Base-by-base conservation (phyloP, 2,113 vertebrate genomes). In the Regulus satrapa region DNA sequence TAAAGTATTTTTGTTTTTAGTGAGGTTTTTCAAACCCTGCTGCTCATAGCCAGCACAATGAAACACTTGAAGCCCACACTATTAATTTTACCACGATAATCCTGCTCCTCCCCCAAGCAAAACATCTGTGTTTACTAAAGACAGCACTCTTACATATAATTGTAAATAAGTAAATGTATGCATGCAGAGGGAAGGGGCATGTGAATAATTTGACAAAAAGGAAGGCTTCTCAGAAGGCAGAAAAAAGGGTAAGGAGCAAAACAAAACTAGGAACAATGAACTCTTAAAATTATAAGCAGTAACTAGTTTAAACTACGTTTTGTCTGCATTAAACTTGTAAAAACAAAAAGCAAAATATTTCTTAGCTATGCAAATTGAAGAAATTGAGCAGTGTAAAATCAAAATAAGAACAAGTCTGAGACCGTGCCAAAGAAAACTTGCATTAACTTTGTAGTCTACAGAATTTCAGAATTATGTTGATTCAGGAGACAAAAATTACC, bases 391-490 rank as follows among this genome's bases (percentile, higher is more conserved):
- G 78, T 0, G 0, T 82, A 85, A 92, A 97, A 88, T 75, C 64
- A 89, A 96, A 95, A 85, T 76, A 94, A 88, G 92, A 92, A 89
- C 58, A 85, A 90, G 49, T 15, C 92, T 73, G 85, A 93, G 51
- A 58, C 32, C 18, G 14, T 58, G 89, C 87, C 93, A 97, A 94
- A 63, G 73, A 91, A 94, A 96, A 89, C 68, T 51, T 54, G 34
- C 49, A 73, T 51, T 62, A n/a, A 94, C 72, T 94, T 86, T 81
- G 64, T 55, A 91, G 84, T 74, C 80, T 63, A 94, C 32, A 87
- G 89, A 95, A 92, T 91, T 92, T 91, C 63, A 91, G 86, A 84
- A 94, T 87, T 91, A 66, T 81, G 84, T 86, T 95, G 92, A 89
- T 92, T 91, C 73, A 85, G 64, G 68, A 91, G 84, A 89, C 38